phyloP scores from a whole-genome alignment of 1,140 invertebrate species.

The Mya arenaria region DNA sequence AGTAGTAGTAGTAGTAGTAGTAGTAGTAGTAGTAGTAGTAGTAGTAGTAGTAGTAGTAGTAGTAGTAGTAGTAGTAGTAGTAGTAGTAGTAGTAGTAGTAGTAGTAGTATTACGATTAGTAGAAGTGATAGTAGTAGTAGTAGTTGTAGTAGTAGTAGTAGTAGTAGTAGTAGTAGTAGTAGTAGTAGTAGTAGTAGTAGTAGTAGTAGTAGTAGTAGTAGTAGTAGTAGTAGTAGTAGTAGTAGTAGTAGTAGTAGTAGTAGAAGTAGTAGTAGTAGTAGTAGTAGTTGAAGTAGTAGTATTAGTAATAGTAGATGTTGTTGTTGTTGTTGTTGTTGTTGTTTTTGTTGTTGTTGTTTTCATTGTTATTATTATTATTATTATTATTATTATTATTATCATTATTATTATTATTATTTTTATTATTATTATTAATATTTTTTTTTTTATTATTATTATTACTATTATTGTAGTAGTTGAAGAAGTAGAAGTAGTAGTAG shows the following conservation, averaged over 20 bases:
- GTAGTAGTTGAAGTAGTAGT: not conserved
- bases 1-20: not conserved
- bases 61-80: not conserved
- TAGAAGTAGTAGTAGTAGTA: not conserved
- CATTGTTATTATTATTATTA: no score
- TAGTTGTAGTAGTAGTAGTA: not conserved
- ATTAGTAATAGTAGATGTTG: not conserved
- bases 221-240: not conserved
- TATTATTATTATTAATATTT: no score
- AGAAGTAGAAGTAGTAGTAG: not conserved
- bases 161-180: not conserved
- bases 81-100: not conserved
- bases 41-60: not conserved
- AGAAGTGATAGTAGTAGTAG: not conserved
- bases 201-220: not conserved
- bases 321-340: no score
- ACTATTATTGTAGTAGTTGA: not conserved
- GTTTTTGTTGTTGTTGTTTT: no score
- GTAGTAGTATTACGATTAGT: not conserved
- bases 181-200: not conserved
- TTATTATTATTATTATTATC: no score
- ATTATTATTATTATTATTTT: no score
- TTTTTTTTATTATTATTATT: no score
- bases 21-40: not conserved
- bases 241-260: not conserved